phyloP scores from a whole-genome alignment of 2,888 invertebrate species.

The Acanthosoma haemorrhoidale region DNA sequence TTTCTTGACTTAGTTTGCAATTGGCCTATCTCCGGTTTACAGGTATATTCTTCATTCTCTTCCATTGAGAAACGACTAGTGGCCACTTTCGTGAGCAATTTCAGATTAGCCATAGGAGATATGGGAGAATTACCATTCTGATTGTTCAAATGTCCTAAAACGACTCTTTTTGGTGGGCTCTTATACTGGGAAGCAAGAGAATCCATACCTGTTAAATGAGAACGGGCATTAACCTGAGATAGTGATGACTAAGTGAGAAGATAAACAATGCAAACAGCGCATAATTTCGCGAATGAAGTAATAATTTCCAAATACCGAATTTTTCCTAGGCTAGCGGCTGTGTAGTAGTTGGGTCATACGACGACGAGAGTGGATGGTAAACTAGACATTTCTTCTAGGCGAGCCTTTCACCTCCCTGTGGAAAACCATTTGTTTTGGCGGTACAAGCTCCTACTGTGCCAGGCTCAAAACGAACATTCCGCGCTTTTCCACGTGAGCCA shows the following conservation, averaged over 20 bases:
- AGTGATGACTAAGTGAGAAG: slow-evolving; percentile 29
- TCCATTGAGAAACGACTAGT: slow-evolving; percentile 39
- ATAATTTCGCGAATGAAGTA: neutral
- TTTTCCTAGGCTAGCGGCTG: neutral
- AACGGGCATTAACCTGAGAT: slow-evolving; percentile 29
- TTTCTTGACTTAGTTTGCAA: slow-evolving; percentile 45
- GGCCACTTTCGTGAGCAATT: slow-evolving; percentile 61
- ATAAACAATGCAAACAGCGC: slow-evolving; percentile 30
- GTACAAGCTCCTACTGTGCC: slow-evolving; percentile 13
- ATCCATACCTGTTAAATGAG: slow-evolving; percentile 31
- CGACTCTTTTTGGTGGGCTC: slow-evolving; percentile 50
- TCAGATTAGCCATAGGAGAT: slow-evolving; percentile 63
- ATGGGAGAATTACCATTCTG: slow-evolving; percentile 47
- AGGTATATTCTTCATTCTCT: slow-evolving; percentile 41
- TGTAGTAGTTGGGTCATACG: neutral
- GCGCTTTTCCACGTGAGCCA: slow-evolving; percentile 28
- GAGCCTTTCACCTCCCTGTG: slow-evolving; percentile 5
- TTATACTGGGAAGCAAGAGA: slow-evolving; percentile 10
- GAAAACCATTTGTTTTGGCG: slow-evolving; percentile 27
- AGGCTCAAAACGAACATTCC: slow-evolving; percentile 25
- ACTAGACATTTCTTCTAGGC: slow-evolving; percentile 2
- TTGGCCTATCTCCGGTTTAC: neutral
- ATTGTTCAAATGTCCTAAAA: slow-evolving; percentile 52
- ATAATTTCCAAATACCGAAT: neutral
- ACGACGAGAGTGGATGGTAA: neutral